Conservation (phyloP, 2,888 invertebrate species). For the Laothoe populi region DNA sequence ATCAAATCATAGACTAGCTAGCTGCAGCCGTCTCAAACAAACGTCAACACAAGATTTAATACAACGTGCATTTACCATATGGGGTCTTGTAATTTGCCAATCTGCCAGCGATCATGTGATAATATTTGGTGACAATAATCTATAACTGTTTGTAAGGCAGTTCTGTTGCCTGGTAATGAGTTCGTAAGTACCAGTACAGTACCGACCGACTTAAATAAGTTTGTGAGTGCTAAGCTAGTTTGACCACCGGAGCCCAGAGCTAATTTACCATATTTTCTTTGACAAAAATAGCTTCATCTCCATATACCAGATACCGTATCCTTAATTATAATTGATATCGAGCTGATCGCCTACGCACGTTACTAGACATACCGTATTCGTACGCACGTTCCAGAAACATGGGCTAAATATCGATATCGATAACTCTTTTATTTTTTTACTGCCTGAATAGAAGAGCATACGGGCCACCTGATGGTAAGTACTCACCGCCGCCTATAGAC, state of each 20-base stretch:
- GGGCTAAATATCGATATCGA: neutral
- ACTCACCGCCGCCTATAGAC: no score
- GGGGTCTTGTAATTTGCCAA: neutral
- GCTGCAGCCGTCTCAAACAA: no score
- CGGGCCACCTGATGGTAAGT: no score
- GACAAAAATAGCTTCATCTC: conserved; percentile 80
- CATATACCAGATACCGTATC: conserved; percentile 62
- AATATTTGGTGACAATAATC: no score
- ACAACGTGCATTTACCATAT: no score
- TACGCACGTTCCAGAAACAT: conserved; percentile 25
- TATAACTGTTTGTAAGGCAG: no score
- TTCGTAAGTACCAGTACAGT: neutral
- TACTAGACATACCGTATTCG: conserved; percentile 41
- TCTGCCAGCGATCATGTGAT: neutral
- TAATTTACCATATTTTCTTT: conserved; percentile 69
- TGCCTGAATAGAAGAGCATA: no score
- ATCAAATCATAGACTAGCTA: neutral
- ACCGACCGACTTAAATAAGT: conserved; percentile 3
- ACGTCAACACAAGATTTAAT: no score
- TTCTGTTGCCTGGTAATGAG: neutral
- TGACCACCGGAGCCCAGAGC: conserved; percentile 78
- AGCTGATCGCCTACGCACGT: conserved; percentile 60
- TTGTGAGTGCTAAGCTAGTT: conserved; percentile 39
- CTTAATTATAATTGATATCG: conserved; percentile 77
- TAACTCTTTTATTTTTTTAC: no score